Percentiles rank a stretch among this genome's conserved stretches.
These are phyloP conservation scores for Hydropotes inermis DNA, from an alignment of 2,113 vertebrate species.

Conservation along the genomic window DNA sequence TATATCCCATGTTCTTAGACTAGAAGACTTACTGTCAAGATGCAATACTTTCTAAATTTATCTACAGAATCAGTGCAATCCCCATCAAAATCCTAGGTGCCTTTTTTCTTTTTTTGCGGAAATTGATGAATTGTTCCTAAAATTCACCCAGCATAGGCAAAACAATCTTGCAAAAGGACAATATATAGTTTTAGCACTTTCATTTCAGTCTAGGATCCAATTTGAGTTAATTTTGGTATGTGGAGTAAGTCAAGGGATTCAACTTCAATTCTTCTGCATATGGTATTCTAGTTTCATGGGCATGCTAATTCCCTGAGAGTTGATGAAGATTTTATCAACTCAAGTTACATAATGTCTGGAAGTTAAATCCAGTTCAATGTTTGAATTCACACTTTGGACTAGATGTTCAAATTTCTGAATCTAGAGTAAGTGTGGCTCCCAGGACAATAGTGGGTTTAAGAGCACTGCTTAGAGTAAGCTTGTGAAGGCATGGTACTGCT, in stretches of 20 bases:
- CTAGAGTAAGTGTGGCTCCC: background rate
- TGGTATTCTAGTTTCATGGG: background rate
- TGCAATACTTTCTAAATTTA: background rate
- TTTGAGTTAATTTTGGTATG: background rate
- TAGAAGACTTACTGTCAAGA: background rate
- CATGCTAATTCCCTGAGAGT: background rate
- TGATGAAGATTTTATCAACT: background rate
- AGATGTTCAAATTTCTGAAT: background rate
- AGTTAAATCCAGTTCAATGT: background rate
- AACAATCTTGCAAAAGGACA: background rate
- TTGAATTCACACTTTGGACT: background rate
- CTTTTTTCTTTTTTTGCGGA: background rate
- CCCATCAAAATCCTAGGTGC: background rate
- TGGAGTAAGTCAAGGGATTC: background rate
- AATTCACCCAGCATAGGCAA: background rate
- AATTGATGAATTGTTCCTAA: background rate
- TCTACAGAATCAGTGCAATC: background rate
- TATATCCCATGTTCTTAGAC: background rate
- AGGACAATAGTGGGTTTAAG: background rate
- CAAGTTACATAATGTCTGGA: background rate
- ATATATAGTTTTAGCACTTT: background rate
- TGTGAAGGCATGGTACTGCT: background rate
- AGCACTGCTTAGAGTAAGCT: background rate
- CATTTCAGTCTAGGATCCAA: background rate
- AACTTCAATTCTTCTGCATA: background rate